Conservation (phyloP, 2,797 vertebrate genomes). For the Hyperoplus lanceolatus region DNA sequence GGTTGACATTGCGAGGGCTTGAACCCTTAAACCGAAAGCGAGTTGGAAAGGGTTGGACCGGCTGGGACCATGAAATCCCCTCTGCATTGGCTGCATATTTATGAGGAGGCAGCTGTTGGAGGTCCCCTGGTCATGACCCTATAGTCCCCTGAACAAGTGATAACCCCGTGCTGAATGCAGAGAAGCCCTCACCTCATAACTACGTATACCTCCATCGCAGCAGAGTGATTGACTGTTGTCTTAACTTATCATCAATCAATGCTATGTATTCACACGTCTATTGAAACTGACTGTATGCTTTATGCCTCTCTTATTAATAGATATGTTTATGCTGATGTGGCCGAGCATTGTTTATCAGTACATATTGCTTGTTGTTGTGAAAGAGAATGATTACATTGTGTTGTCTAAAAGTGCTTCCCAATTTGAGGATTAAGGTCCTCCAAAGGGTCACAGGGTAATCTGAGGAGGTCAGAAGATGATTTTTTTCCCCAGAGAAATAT, state of each 20-base stretch:
- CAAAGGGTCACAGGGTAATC: background rate
- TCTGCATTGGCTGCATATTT: constrained; percentile 27
- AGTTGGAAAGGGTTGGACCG: background rate
- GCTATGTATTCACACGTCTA: background rate
- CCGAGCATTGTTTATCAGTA: background rate
- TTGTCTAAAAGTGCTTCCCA: background rate
- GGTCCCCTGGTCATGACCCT: constrained; percentile 28
- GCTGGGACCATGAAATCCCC: background rate
- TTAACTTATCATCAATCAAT: background rate
- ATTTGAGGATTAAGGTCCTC: background rate
- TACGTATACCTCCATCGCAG: background rate
- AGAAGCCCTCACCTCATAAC: constrained; percentile 27
- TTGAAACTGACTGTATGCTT: background rate
- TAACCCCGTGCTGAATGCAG: constrained; percentile 37
- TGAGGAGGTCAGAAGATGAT: background rate
- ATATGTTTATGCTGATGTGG: background rate
- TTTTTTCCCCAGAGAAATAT: background rate
- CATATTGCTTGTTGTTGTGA: background rate
- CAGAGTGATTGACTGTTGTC: constrained; percentile 3
- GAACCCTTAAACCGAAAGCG: constrained; percentile 41
- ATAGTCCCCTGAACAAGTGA: constrained; percentile 17
- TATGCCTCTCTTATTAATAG: background rate
- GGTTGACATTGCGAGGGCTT: constrained; percentile 14
- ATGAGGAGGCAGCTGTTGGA: constrained; percentile 48
- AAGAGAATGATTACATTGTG: background rate